Conservation (phyloP, 2,797 vertebrate genomes). For the Phoeniculus purpureus region DNA sequence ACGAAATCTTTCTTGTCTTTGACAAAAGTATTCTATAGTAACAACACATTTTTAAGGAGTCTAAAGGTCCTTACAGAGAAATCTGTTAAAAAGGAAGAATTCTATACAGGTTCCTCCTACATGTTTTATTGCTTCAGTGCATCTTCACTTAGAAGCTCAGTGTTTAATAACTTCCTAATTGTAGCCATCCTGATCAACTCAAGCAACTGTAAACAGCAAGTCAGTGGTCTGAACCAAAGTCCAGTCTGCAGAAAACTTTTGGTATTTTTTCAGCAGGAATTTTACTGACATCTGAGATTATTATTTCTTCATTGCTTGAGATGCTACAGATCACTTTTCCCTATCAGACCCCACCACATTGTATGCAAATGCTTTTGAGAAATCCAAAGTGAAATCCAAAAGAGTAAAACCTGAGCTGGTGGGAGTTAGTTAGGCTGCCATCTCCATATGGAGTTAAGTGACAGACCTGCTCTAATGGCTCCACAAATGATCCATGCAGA, state of each 20-base stretch:
- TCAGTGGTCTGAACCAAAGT: not conserved
- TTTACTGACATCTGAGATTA: not conserved
- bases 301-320: not conserved
- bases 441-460: not conserved
- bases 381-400: not conserved
- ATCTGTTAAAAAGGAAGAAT: not conserved
- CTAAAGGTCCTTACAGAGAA: not conserved
- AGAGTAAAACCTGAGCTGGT: not conserved
- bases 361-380: not conserved
- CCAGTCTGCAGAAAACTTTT: not conserved
- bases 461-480: not conserved
- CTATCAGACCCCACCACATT: not conserved
- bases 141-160: not conserved
- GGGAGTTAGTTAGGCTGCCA: not conserved
- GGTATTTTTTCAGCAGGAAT: not conserved
- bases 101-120: not conserved
- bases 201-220: not conserved
- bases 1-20: not conserved
- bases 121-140: not conserved
- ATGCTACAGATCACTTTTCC: not conserved
- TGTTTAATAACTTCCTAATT: not conserved
- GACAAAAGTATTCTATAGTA: not conserved
- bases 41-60: not conserved
- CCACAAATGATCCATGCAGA: slow-evolving; percentile 16
- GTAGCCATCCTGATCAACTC: not conserved